A percentile compares a stretch with the other conserved stretches of the same genome.
phyloP scores from a whole-genome alignment of 1,140 invertebrate species.

The Coptotermes formosanus region DNA sequence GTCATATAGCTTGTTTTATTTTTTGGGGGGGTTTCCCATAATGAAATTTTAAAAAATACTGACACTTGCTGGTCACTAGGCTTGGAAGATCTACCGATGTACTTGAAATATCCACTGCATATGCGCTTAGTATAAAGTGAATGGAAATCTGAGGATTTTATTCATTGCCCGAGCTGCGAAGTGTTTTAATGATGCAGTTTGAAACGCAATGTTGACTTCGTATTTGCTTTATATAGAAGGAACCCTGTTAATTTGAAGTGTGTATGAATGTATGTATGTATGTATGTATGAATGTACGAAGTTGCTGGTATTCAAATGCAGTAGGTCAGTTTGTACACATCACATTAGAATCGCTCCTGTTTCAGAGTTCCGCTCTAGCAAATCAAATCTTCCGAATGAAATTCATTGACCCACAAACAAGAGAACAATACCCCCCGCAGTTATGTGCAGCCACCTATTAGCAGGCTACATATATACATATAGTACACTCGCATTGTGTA shows the following conservation, averaged over 20 bases:
- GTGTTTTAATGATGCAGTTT: background rate
- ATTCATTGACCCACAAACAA: conserved; percentile 14
- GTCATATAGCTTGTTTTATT: background rate
- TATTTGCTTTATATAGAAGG: background rate
- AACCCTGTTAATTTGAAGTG: background rate
- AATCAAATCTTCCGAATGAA: background rate
- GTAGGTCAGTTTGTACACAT: background rate
- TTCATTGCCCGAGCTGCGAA: background rate
- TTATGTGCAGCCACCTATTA: background rate
- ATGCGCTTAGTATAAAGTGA: background rate
- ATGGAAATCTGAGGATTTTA: background rate
- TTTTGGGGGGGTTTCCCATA: background rate
- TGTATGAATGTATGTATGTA: background rate
- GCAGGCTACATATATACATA: background rate
- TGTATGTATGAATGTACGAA: background rate
- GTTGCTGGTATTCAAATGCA: conserved; percentile 4
- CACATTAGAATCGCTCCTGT: background rate
- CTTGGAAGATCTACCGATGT: background rate
- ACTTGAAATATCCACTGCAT: background rate
- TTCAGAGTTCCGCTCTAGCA: background rate
- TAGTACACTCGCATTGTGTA: background rate
- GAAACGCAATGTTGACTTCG: background rate
- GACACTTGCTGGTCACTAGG: background rate
- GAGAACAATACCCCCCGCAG: background rate
- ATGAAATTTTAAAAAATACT: background rate